Percentiles rank a stretch among this genome's conserved stretches.
These are phyloP conservation scores for Prionace glauca DNA, from an alignment of 2,797 vertebrate genomes.

Conservation along the genomic window DNA sequence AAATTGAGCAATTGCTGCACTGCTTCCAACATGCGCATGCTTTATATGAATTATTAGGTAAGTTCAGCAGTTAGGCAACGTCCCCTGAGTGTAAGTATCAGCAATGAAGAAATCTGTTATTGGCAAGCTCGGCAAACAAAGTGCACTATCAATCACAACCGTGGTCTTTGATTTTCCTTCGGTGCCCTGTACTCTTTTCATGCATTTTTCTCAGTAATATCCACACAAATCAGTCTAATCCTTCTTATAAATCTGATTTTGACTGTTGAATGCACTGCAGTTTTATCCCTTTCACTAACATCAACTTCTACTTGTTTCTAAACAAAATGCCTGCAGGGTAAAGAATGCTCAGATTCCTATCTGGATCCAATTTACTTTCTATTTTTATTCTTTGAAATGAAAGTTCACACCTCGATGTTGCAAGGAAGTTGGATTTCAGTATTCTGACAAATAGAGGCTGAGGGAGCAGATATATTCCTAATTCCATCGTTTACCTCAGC, in stretches of 20 bases:
- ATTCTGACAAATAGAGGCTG: background rate
- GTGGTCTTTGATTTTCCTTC: constrained; percentile 4
- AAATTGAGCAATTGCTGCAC: background rate
- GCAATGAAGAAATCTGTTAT: background rate
- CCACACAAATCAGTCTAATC: background rate
- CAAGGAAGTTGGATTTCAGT: background rate
- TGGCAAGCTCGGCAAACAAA: background rate
- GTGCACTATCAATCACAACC: constrained; percentile 1
- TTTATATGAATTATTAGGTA: background rate
- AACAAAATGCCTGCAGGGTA: background rate
- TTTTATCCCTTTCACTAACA: constrained; percentile 1
- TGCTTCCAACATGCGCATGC: background rate
- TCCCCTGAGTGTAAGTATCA: background rate
- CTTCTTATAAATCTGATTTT: background rate
- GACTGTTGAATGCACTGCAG: background rate
- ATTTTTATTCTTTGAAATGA: background rate
- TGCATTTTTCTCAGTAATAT: background rate
- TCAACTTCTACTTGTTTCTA: background rate
- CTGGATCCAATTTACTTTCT: background rate
- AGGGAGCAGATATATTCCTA: background rate
- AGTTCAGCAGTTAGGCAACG: background rate
- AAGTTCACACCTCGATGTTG: background rate
- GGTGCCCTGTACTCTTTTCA: background rate
- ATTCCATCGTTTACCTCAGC: background rate
- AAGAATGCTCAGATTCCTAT: background rate